These are phyloP conservation scores for Cotesia glomerata DNA, from an alignment of 1,140 invertebrate species.

Conservation along the genomic window DNA sequence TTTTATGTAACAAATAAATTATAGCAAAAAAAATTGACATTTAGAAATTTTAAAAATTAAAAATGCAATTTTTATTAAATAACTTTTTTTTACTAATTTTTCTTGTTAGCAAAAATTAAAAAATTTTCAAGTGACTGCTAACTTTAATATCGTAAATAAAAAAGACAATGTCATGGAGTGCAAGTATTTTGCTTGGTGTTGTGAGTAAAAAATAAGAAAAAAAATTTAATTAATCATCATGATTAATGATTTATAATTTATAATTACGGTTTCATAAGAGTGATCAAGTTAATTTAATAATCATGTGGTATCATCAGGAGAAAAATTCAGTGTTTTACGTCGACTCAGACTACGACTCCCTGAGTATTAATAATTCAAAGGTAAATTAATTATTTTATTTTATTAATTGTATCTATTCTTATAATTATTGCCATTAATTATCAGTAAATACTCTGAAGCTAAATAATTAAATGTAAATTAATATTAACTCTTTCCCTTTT, in stretches of 20 bases:
- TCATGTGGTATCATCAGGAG: constrained; percentile 49
- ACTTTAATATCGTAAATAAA: too few relatives aligned
- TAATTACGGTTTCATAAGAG: neutral
- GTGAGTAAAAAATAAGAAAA: neutral
- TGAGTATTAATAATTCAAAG: constrained; percentile 34
- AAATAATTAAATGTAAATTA: neutral
- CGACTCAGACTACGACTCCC: constrained; percentile 41
- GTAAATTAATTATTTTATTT: constrained; percentile 30
- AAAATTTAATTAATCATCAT: neutral
- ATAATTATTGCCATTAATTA: neutral
- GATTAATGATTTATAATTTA: neutral
- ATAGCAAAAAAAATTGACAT: too few relatives aligned
- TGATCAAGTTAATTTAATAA: neutral
- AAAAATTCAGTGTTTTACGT: constrained; percentile 50
- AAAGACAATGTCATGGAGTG: too few relatives aligned
- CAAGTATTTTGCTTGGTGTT: too few relatives aligned
- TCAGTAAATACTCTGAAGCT: neutral
- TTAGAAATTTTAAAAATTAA: too few relatives aligned
- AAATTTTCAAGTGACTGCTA: too few relatives aligned
- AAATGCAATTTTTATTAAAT: too few relatives aligned
- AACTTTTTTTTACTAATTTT: too few relatives aligned
- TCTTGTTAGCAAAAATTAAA: too few relatives aligned
- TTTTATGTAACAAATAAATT: too few relatives aligned
- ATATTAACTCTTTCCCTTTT: neutral
- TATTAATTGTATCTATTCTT: neutral